Conservation (phyloP, 2,113 vertebrate genomes). For the Heterocephalus glaber region DNA sequence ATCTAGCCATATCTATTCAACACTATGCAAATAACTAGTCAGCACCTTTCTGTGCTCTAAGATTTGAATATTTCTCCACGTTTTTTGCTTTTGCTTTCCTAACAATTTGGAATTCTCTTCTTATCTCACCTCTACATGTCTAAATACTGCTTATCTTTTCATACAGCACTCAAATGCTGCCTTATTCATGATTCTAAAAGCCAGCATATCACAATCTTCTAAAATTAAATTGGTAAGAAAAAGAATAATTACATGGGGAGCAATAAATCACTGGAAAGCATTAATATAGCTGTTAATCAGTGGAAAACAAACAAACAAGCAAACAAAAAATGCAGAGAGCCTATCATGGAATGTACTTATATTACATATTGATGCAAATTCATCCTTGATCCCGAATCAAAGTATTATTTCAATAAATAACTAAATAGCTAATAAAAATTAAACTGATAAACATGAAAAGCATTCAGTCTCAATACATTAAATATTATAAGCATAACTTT, state of each 20-base stretch:
- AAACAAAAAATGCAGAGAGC: not conserved
- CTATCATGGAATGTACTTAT: not conserved
- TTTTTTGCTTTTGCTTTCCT: not conserved
- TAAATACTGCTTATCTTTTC: constrained; percentile 10
- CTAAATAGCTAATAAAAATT: not conserved
- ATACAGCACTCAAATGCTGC: not conserved
- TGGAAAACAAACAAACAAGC: not conserved
- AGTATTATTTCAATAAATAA: not conserved
- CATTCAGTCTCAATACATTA: not conserved
- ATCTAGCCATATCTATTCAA: not conserved
- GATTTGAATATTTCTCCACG: not conserved
- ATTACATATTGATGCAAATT: not conserved
- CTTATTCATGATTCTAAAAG: not conserved
- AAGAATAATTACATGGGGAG: not conserved
- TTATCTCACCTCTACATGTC: not conserved
- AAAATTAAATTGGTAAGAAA: not conserved
- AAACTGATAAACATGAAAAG: not conserved
- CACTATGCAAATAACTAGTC: not conserved
- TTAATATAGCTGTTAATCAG: not conserved
- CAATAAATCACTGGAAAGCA: not conserved
- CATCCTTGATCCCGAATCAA: not conserved
- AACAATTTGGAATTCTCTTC: not conserved
- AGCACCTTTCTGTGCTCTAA: not conserved
- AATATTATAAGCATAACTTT: not conserved
- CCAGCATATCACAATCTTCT: not conserved